phyloP scores from a whole-genome alignment of 2,888 invertebrate genomes.

The Drosophila histrio region DNA sequence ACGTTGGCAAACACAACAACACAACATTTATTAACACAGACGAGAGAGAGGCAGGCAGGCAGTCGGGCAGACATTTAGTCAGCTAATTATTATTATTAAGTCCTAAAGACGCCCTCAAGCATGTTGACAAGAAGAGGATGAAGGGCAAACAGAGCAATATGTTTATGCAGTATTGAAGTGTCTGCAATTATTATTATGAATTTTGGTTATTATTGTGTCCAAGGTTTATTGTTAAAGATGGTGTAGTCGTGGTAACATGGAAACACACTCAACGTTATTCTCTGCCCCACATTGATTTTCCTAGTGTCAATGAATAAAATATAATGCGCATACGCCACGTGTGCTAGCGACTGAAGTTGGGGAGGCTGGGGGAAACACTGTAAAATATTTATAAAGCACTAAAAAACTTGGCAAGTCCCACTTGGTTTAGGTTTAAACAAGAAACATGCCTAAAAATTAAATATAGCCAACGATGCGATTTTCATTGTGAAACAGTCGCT shows the following conservation, averaged over 20 bases:
- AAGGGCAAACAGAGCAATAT: neutral
- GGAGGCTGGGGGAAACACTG: neutral
- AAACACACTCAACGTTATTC: conserved; percentile 35
- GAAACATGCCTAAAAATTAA: conserved; percentile 55
- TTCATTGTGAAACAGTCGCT: conserved; percentile 36
- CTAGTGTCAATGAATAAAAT: conserved; percentile 42
- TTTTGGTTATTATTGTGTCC: conserved; percentile 24
- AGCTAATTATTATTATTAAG: conserved; percentile 44
- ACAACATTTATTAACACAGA: conserved; percentile 11
- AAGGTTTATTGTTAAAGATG: conserved; percentile 17
- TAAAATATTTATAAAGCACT: conserved; percentile 54
- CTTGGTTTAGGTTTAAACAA: conserved; percentile 27
- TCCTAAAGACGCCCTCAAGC: conserved; percentile 14
- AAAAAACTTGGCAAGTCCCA: conserved; percentile 26
- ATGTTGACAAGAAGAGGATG: neutral
- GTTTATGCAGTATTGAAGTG: conserved; percentile 37
- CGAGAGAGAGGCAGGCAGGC: neutral
- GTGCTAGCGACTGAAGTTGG: conserved; percentile 1
- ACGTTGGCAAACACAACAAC: neutral
- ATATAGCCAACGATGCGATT: conserved; percentile 51
- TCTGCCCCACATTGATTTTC: conserved; percentile 29
- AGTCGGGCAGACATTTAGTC: neutral
- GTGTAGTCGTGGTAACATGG: conserved; percentile 32
- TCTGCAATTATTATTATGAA: conserved; percentile 46
- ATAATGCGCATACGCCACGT: conserved; percentile 49